Base-by-base conservation (phyloP, 92 coral and sea anemone genomes). In the Epizoanthus stellaris region DNA sequence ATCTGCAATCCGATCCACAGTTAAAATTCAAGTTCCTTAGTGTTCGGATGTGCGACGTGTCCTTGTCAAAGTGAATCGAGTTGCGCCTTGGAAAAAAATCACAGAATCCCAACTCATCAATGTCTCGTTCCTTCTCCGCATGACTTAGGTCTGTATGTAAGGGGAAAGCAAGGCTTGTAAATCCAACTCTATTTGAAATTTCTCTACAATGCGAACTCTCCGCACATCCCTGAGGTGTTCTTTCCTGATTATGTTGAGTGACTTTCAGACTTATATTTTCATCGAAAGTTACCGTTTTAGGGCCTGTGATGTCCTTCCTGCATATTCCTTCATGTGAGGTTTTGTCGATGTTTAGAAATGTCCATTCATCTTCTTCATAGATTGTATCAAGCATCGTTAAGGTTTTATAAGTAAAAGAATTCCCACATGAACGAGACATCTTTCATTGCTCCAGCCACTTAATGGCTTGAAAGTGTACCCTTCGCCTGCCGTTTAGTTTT, bases 81-180 rank as follows among this genome's bases (percentile, higher is more conserved):
- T 38, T 59, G 23, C 58, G 72, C 13, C 72, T 79, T 34, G 59
- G 83, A 63, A 25, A 36, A 79, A 79, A 79, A 43, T 79, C 83
- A 43, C 64, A 43, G 59, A 79, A 79, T 63, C 83, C 83, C 72
- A 63, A 40, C 9, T 42, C 60, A 23, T 43, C 65, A 61, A 63
- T 79, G 47, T 63, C 20, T 19, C 49, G 39, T 43, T 79, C 72
- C 45, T 79, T 79, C 14, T 79, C 83, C 36, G 70, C 9, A 13
- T 62, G 36, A 60, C 40, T 38, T 3, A 19, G 17, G 4, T 77
- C 82, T 3, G 39, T n/a, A 45, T 54, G 56, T n/a, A 60, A 11
- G 38, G 53, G 17, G n/a, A 57, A 77, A 17, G 64, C 39, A 63
- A 21, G 11, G 45, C 70, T 79, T 17, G 21, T 14, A 25, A 64